Evolutionary conservation across 2,113 vertebrate species (phyloP).

Genomic region (Plotosus lineatus): DNA sequence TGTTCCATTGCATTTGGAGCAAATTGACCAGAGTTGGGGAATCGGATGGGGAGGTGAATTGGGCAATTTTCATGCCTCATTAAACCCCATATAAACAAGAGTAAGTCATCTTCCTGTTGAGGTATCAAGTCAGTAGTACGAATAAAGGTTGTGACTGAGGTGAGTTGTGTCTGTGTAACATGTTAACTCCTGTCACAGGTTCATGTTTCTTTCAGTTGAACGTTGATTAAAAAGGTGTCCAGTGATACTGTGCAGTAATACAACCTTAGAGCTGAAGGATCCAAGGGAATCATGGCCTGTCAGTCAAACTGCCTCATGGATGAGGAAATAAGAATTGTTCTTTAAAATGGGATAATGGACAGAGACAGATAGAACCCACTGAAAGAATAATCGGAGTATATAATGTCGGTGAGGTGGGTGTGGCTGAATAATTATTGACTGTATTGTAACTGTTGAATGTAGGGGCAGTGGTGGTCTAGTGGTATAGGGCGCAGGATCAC

Average conservation of each 20-base stretch:
- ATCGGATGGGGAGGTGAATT: conserved; percentile 31
- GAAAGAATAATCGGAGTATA: not conserved
- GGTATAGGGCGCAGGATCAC: no score
- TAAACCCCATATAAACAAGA: conserved; percentile 44
- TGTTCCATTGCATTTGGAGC: conserved; percentile 52
- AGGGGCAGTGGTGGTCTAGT: no score
- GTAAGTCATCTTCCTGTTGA: conserved; percentile 39
- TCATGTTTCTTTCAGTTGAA: conserved; percentile 5
- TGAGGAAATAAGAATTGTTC: not conserved
- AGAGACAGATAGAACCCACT: not conserved
- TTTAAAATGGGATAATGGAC: not conserved
- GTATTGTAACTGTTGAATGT: no score
- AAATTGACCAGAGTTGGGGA: conserved; percentile 49
- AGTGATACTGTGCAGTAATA: not conserved
- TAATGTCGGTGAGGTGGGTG: no score
- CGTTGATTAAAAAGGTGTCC: not conserved
- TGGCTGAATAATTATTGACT: no score
- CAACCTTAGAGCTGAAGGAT: not conserved
- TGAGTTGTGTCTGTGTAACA: not conserved
- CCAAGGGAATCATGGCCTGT: not conserved
- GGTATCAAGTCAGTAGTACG: conserved; percentile 10
- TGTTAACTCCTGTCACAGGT: not conserved
- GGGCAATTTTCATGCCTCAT: conserved; percentile 45
- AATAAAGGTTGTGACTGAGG: conserved; percentile 39
- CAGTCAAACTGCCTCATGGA: not conserved